A percentile compares a stretch with the other conserved stretches of the same genome.
These are phyloP conservation scores for Ametastegia equiseti DNA, from an alignment of 2,888 invertebrate species.

Conservation along the genomic window DNA sequence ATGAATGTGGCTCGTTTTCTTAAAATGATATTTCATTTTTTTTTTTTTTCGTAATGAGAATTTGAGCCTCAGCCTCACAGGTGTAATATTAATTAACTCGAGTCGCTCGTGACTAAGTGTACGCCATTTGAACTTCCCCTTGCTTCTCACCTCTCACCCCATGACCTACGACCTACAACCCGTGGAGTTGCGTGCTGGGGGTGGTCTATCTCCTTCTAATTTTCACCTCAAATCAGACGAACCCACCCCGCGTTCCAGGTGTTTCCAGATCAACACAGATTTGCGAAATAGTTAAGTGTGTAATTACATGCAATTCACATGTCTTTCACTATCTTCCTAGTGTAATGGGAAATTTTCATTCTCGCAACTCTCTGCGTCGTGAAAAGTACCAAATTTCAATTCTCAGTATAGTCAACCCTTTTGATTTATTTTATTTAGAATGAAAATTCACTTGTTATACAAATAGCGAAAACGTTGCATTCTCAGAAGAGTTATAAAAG, in stretches of 20 bases:
- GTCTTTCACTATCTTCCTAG: too few species aligned
- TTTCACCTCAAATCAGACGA: conserved; percentile 18
- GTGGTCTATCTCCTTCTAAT: conserved; percentile 5
- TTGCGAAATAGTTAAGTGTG: not conserved
- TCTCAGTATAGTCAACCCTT: too few species aligned
- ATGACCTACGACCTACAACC: conserved; percentile 8
- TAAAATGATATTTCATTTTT: too few species aligned
- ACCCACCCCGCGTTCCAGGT: not conserved
- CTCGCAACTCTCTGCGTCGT: too few species aligned
- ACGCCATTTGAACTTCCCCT: not conserved
- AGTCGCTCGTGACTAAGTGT: conserved; percentile 7
- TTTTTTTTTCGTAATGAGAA: not conserved
- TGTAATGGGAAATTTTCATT: too few species aligned
- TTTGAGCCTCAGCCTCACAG: not conserved
- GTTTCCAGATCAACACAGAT: too few species aligned
- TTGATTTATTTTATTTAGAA: too few species aligned
- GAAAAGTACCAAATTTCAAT: too few species aligned
- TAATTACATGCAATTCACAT: not conserved
- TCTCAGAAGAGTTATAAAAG: too few species aligned
- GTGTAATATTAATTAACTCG: conserved; percentile 23
- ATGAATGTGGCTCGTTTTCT: not conserved
- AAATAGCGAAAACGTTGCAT: too few species aligned
- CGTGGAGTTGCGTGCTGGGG: conserved; percentile 13
- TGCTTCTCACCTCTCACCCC: not conserved
- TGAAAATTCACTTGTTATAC: too few species aligned